Evolutionary conservation across 2,113 vertebrate genomes (phyloP), one percentile per base, ranked within the genome.

Genomic region (Heterotis niloticus): DNA sequence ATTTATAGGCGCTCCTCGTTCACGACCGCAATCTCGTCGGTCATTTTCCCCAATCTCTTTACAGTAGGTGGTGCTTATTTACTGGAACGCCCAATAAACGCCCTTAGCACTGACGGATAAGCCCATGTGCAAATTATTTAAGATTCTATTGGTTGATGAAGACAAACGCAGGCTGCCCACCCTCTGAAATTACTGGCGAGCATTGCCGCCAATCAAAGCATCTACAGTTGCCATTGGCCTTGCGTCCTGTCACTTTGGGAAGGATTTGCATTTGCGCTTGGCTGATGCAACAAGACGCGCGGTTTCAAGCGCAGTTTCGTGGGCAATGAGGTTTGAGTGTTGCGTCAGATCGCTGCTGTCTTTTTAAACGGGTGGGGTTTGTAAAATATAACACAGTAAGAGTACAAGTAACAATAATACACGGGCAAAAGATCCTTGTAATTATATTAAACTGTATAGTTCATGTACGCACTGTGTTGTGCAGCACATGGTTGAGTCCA

Each of bases 241-340:
- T 66, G 23, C 26, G 28, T 70, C 29, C 52, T 13, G 28, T 24
- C 29, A 26, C 52, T 64, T 78, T 18, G 17, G 9, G 14, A 52
- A 4, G 9, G 20, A 13, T 56, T 62, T 64, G 4, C 26, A 12
- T 0, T 5, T 18, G 0, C 0, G 12, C 28, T 5, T 34, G 89
- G 90, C 88, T 93, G 92, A 93, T 90, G 92, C 92, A 93, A 93
- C 75, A 44, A 78, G 28, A 71, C 67, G 67, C 67, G 59, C 65
- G 68, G 52, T 78, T 78, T 78, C 76, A 69, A 23, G 57, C 26
- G 29, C 51, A 20, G 66, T 28, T 24, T 17, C 16, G 1, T 18
- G 51, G 29, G 66, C 56, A 71, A 78, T 23, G 28, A 24, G 17
- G 26, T 4, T n/a, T 0, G 23, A n/a, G 29, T 71, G 20, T 78